Percentiles rank a stretch among this genome's conserved stretches.
phyloP scores from a whole-genome alignment of 2,888 invertebrate genomes.

The Morinoia aosen region DNA sequence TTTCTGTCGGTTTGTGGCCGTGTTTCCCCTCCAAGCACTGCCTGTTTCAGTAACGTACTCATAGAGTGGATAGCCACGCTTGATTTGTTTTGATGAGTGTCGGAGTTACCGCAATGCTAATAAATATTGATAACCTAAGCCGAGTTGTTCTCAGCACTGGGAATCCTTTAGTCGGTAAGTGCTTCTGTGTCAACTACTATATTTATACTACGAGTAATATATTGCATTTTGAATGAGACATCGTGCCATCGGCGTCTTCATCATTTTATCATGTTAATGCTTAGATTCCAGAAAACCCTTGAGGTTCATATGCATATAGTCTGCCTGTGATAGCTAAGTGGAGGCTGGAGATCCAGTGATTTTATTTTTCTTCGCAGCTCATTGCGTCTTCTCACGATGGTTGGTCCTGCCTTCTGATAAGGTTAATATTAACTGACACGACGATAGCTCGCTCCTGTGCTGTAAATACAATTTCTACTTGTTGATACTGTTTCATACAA shows the following conservation, averaged over 20 bases:
- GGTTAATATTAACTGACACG: constrained; percentile 19
- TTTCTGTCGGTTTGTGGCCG: background rate
- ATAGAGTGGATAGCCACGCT: background rate
- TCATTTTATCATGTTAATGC: constrained; percentile 22
- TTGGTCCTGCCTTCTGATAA: constrained; percentile 8
- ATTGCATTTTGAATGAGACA: constrained; percentile 41
- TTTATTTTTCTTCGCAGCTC: background rate
- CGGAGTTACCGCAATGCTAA: constrained; percentile 47
- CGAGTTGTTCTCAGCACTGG: constrained; percentile 46
- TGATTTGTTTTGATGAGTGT: constrained; percentile 9
- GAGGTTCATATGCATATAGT: constrained; percentile 33
- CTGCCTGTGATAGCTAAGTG: constrained; percentile 48
- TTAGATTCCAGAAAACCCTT: constrained; percentile 1
- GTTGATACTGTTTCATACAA: constrained; percentile 5
- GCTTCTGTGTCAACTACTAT: constrained; percentile 44
- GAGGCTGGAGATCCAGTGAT: constrained; percentile 49
- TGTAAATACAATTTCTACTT: constrained; percentile 40
- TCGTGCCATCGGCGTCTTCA: constrained; percentile 40
- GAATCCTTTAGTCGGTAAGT: constrained; percentile 50
- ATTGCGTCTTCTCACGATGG: background rate
- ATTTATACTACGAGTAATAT: constrained; percentile 48
- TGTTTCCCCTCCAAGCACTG: constrained; percentile 49
- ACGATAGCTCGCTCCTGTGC: background rate
- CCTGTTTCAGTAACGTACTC: constrained; percentile 33
- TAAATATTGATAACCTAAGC: constrained; percentile 48